Evolutionary conservation across 2,888 invertebrate species (phyloP), one percentile per base, ranked within the genome.

Genomic region (Napeogenes inachia): DNA sequence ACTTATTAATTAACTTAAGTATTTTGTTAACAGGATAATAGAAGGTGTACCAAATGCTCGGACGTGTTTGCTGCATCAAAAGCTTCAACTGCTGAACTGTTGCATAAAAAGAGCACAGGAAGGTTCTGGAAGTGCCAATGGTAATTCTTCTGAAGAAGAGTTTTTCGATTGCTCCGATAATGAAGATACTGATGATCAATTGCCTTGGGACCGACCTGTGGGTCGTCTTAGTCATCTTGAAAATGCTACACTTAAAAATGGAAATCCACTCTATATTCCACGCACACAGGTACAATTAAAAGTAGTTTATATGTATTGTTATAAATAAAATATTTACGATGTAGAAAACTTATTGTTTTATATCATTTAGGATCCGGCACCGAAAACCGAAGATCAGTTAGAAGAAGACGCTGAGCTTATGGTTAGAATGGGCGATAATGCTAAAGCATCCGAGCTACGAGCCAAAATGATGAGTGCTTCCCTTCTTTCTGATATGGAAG

Each of bases 381-480:
- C 99, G 12, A 97, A 99, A 92, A 99, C 99, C 1, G 99, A 99
- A 82, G 99, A 99, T 86, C 96, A 98, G 82, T 84, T 99, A 64
- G 97, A 98, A 77, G 97, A 98, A 78, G 98, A 99, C 80, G 96
- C 97, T 0, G 96, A 97, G 80, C 93, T 97, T 58, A 93, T 99
- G 91, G 92, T 97, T 57, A 95, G 96, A 71, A 89, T 99, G 38
- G 98, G 98, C 2, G 95, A 97, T 2, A 95, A 96, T 74, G 94
- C 96, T 10, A 94, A 94, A 74, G 96, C 95, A 10, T 94, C 95
- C 10, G 95, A 96, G 78, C 92, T 97, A 68, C 92, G 98, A 62
- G 97, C 98, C 0, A 93, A 96, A 78, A 95, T 99, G 92, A 99
- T 99, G 96, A 96, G 98, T 80, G 97, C 98, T 0, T 97, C 98